Evolutionary conservation across 2,888 invertebrate genomes (phyloP), one percentile per base, ranked within the genome.

Genomic region (Pandemis corylana): DNA sequence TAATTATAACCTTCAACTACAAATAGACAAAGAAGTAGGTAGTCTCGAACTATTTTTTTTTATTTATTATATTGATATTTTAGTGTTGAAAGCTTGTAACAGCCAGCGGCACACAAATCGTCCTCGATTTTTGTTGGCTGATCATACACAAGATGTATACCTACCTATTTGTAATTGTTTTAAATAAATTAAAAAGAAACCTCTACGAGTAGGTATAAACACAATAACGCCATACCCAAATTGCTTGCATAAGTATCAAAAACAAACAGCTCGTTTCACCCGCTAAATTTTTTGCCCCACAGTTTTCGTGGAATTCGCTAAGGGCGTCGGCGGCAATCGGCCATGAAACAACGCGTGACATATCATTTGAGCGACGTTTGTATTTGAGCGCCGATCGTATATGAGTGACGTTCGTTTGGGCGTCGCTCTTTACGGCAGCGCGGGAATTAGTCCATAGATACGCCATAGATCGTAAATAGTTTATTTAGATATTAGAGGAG

Each of bases 291-390:
- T 28, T 59, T 59, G 59, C 59, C 59, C 44, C 44, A 7, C n/a
- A 64, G 44, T 68, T 65, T 68, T 74, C 65, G 74, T 6, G 65
- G 74, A 74, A 74, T 74, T 74, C 65, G 81, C 80, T 80, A 79
- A 80, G 82, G 77, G 65, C 77, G 78, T 87, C 84, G 79, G 64
- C 76, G 82, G 80, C 90, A 92, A 93, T 93, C 88, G 90, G 78
- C 88, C 93, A 90, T 93, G 90, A 90, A 94, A 94, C 90, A 88
- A 85, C 87, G 87, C 90, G 82, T 88, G 94, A 93, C 94, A 91
- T 94, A 90, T 92, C 93, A 91, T 93, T 91, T 90, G 88, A 82
- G 82, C 79, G 77, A 77, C 80, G 82, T 83, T 81, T 85, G 81
- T 84, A 84, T 84, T 61, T 82, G 81, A 83, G 81, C 87, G 87